Evolutionary conservation across 2,888 invertebrate genomes (phyloP).

Genomic region (Acronicta alni): DNA sequence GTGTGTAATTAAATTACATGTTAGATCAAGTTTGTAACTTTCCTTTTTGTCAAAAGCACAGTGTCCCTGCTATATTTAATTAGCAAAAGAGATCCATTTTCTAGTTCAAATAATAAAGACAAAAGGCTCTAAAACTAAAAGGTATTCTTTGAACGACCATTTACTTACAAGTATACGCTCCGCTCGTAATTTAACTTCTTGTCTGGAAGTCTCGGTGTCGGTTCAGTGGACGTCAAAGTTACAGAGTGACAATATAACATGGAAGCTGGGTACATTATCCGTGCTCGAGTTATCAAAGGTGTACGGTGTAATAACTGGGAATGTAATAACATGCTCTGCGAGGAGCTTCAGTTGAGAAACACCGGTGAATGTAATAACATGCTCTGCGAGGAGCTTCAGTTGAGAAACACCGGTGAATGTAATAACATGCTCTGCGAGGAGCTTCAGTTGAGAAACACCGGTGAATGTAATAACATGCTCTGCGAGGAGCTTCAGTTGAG

Average conservation of each 20-base stretch:
- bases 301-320: conserved; percentile 21
- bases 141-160: conserved; percentile 6
- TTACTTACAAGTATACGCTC: not conserved
- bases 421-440: conserved; percentile 15
- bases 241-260: conserved; percentile 20
- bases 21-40: too few relatives aligned
- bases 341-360: conserved; percentile 8
- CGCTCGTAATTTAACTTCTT: not conserved
- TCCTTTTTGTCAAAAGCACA: too few relatives aligned
- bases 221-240: conserved; percentile 24
- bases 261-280: conserved; percentile 27
- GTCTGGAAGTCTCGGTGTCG: conserved; percentile 12
- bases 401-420: conserved; percentile 17
- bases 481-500: conserved; percentile 6
- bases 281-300: conserved; percentile 36
- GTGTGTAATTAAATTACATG: too few relatives aligned
- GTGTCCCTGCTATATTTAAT: too few relatives aligned
- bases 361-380: conserved; percentile 22
- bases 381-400: conserved; percentile 6
- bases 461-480: conserved; percentile 18
- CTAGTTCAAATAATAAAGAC: not conserved
- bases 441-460: conserved; percentile 6
- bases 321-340: conserved; percentile 17
- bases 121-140: not conserved
- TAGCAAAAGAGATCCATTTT: not conserved